Conservation (phyloP, 2,113 vertebrate species). For the Perognathus longimembris region DNA sequence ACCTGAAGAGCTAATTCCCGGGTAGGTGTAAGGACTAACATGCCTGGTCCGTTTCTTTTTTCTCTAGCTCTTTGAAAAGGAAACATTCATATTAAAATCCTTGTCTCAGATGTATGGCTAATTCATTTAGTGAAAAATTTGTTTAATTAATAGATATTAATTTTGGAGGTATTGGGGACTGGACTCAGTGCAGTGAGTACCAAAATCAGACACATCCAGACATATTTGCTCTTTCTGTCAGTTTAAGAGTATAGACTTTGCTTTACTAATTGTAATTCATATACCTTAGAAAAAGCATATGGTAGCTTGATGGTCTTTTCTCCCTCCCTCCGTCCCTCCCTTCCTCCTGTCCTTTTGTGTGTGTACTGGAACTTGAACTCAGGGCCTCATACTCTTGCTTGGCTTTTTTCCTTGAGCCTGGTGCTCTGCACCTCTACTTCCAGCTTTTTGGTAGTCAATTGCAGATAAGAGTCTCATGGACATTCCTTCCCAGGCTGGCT, state of each 20-base stretch:
- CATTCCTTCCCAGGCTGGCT: too few species aligned
- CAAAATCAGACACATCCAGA: not conserved
- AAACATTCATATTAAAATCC: constrained; percentile 6
- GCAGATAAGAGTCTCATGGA: too few species aligned
- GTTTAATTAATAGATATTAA: too few species aligned
- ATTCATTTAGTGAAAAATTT: not conserved
- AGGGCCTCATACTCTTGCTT: too few species aligned
- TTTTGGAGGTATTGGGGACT: too few species aligned
- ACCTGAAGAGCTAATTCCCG: constrained; percentile 97
- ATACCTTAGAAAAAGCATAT: not conserved
- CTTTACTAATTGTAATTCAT: not conserved
- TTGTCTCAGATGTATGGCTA: not conserved
- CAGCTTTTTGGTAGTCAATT: too few species aligned
- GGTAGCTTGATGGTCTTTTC: too few species aligned
- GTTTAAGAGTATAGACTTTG: not conserved
- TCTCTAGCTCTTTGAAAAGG: constrained; percentile 85
- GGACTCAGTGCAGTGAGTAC: not conserved
- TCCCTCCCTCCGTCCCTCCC: too few species aligned
- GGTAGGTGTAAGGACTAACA: constrained; percentile 97
- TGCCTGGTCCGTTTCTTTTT: constrained; percentile 92
- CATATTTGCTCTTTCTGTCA: not conserved
- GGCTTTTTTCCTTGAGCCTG: too few species aligned
- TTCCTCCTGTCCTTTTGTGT: too few species aligned
- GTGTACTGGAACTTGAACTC: too few species aligned
- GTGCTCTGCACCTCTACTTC: too few species aligned